A percentile compares a stretch with the other conserved stretches of the same genome.
These are phyloP conservation scores for Drosophila histrio DNA, from an alignment of 2,888 invertebrate species.

Conservation along the genomic window DNA sequence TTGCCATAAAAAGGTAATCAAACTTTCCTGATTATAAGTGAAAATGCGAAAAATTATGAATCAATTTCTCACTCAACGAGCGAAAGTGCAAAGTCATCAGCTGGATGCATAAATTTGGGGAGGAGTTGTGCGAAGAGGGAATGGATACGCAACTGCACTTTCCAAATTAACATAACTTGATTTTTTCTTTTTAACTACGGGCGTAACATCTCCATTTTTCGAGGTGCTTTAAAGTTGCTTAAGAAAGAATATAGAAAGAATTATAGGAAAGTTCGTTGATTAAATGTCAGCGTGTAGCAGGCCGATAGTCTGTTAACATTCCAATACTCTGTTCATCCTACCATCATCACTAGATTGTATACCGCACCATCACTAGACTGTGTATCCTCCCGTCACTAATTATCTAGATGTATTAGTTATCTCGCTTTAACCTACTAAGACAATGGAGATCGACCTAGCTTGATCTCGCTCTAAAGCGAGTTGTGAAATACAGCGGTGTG, in stretches of 20 bases:
- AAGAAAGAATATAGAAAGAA: not conserved
- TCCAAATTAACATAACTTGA: slow-evolving; percentile 13
- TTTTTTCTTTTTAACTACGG: not conserved
- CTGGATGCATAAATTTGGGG: slow-evolving; percentile 24
- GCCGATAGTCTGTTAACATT: no score
- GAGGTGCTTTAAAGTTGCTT: not conserved
- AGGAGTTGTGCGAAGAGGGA: not conserved
- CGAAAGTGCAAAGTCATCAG: slow-evolving; percentile 54
- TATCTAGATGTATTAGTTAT: no score
- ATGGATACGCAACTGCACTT: not conserved
- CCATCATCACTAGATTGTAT: no score
- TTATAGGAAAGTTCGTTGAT: not conserved
- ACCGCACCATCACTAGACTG: no score
- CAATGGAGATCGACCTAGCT: no score
- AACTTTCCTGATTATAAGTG: slow-evolving; percentile 67
- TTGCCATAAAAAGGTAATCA: slow-evolving; percentile 46
- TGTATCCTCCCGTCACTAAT: no score
- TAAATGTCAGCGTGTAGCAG: not conserved
- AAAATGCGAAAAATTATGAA: slow-evolving; percentile 72
- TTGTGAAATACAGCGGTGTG: no score
- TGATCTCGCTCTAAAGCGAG: no score
- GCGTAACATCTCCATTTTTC: not conserved
- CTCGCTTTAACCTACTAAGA: no score
- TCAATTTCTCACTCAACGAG: slow-evolving; percentile 57
- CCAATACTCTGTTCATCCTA: no score